Evolutionary conservation across 64 coral and sea anemone genomes (phyloP).

Genomic region (Porites australiensis): DNA sequence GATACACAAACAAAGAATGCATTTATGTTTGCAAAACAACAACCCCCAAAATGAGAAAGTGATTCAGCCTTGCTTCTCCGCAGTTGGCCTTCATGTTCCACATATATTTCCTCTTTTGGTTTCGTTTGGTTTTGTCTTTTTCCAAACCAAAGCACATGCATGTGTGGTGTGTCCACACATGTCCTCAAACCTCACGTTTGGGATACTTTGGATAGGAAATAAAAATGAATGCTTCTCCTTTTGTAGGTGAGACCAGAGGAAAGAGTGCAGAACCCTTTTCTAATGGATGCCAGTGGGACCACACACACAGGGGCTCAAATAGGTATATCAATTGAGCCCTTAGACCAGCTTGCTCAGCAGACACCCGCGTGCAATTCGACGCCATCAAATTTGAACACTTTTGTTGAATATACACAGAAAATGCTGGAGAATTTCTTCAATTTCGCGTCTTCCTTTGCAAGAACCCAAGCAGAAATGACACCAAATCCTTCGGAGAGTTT

Average conservation of each 20-base stretch:
- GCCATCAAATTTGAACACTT: conserved; percentile 90
- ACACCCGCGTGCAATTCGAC: conserved; percentile 73
- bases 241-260: conserved; percentile 79
- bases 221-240: neutral
- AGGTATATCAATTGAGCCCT: conserved; percentile 94
- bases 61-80: no score
- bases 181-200: no score
- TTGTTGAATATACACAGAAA: conserved; percentile 95
- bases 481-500: conserved; percentile 88
- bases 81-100: no score
- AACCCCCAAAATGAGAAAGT: no score
- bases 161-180: no score
- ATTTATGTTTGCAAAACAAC: no score
- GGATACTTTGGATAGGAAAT: no score
- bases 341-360: conserved; percentile 84
- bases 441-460: conserved; percentile 89
- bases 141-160: no score
- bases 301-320: conserved; percentile 80
- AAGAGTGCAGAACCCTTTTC: conserved; percentile 89
- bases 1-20: no score
- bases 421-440: conserved; percentile 99
- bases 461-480: conserved; percentile 90
- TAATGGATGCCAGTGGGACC: conserved; percentile 34
- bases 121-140: no score
- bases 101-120: no score